Percentiles rank a stretch among this genome's conserved stretches.
phyloP scores from a whole-genome alignment of 2,113 vertebrate genomes.

The Empidonax traillii region DNA sequence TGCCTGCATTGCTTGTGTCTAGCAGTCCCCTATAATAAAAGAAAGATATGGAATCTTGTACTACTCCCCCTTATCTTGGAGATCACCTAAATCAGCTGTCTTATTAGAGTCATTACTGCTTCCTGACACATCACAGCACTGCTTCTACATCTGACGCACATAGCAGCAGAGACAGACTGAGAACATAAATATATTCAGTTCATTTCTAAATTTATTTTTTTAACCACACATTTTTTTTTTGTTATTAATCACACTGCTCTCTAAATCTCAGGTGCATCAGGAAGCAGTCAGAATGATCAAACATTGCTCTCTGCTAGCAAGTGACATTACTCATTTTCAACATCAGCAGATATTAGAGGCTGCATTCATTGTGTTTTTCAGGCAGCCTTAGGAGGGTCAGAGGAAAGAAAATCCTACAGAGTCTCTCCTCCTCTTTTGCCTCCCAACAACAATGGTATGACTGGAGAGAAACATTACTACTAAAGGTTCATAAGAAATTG shows the following conservation, averaged over 20 bases:
- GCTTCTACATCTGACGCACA: neutral
- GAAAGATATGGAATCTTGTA: neutral
- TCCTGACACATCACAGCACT: neutral
- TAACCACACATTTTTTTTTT: neutral
- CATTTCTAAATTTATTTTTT: neutral
- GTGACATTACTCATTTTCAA: neutral
- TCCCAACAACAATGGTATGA: neutral
- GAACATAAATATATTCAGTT: neutral
- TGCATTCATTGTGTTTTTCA: neutral
- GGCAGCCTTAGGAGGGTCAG: neutral
- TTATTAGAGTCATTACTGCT: neutral
- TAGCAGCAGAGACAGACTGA: neutral
- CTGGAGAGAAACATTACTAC: neutral
- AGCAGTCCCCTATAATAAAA: neutral
- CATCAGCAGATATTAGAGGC: neutral
- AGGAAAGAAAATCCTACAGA: neutral
- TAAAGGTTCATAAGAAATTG: neutral
- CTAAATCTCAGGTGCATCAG: neutral
- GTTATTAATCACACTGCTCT: neutral
- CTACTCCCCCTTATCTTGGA: neutral
- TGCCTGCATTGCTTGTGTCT: neutral
- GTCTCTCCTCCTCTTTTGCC: neutral
- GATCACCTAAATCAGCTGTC: neutral
- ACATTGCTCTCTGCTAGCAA: neutral
- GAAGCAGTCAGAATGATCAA: neutral